These are phyloP conservation scores for Boulengeromyrus knoepffleri DNA, from an alignment of 2,113 vertebrate species.

Conservation along the genomic window DNA sequence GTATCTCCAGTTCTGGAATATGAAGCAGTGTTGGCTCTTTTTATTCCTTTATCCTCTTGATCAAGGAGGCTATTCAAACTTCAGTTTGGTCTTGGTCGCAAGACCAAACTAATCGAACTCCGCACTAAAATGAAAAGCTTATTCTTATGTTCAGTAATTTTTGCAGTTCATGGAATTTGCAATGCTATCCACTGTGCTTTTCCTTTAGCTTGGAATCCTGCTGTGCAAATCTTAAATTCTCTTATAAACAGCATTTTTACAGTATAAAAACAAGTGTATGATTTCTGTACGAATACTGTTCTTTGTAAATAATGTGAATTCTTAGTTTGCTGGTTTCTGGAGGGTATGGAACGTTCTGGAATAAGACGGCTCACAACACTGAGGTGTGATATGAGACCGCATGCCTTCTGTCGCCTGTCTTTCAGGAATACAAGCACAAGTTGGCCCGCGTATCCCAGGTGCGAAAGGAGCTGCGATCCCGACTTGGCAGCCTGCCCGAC, in stretches of 20 bases:
- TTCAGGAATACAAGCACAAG: slow-evolving; percentile 95
- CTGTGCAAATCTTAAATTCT: background rate
- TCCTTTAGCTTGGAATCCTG: background rate
- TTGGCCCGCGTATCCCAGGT: slow-evolving; percentile 88
- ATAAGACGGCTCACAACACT: background rate
- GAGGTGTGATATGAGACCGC: background rate
- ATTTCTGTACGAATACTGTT: background rate
- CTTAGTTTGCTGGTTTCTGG: background rate
- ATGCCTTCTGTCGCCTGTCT: slow-evolving; percentile 27
- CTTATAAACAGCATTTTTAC: background rate
- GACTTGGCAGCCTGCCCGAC: slow-evolving; percentile 84
- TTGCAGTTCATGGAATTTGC: background rate
- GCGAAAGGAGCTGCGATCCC: slow-evolving; percentile 88
- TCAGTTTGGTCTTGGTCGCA: background rate
- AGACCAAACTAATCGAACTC: background rate
- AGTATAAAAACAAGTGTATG: background rate
- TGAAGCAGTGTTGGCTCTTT: background rate
- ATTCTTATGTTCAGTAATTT: background rate
- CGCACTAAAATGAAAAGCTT: background rate
- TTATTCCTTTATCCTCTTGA: background rate
- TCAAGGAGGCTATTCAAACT: background rate
- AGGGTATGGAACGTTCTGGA: background rate
- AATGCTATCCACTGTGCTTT: background rate
- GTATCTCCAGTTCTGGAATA: background rate
- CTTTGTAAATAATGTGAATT: background rate